Base-by-base conservation (phyloP, 2,797 vertebrate species). In the Xiphophorus birchmanni region DNA sequence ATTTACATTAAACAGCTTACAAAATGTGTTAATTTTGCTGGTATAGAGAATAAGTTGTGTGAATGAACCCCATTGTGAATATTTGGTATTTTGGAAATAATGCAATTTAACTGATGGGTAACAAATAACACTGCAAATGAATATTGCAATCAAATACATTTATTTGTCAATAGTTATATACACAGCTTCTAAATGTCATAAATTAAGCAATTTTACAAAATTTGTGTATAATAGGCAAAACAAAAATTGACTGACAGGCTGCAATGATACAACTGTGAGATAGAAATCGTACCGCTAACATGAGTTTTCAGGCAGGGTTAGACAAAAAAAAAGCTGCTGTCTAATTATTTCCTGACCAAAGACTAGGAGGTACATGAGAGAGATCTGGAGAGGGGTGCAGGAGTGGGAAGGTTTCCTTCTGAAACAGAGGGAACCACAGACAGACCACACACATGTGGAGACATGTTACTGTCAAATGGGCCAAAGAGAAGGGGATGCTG, bases 131-230 rank as follows among this genome's bases (percentile, higher is more conserved):
- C 97, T 95, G 96, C 96, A 92, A 94, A 91, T 90, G 86, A 90
- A 88, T 94, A 95, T 95, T 95, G 82, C 86, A 91, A 89, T 94
- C 86, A 93, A 93, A 93, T 74, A 82, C 82, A 96, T 99, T 99
- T 98, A 98, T 98, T 97, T 96, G 82, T 92, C 2, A 79, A 82
- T 82, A 42, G 84, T 69, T 69, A 12, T 69, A 94, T 95, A 96
- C 97, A 98, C 97, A 99, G 93, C 91, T 94, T 96, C 86, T 94
- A 96, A 95, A 94, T 95, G 95, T 88, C 94, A 97, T 97, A 96
- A 97, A 96, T 97, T 96, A 96, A 94, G 93, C 95, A 96, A 92
- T 94, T 96, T 90, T 89, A 94, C 91, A 92, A 87, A 95, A 77
- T 84, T 90, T 82, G 89, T 89, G 40, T 91, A 47, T 73, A 83